Evolutionary conservation across 1,140 invertebrate genomes (phyloP).

Genomic region (Danaus plexippus): DNA sequence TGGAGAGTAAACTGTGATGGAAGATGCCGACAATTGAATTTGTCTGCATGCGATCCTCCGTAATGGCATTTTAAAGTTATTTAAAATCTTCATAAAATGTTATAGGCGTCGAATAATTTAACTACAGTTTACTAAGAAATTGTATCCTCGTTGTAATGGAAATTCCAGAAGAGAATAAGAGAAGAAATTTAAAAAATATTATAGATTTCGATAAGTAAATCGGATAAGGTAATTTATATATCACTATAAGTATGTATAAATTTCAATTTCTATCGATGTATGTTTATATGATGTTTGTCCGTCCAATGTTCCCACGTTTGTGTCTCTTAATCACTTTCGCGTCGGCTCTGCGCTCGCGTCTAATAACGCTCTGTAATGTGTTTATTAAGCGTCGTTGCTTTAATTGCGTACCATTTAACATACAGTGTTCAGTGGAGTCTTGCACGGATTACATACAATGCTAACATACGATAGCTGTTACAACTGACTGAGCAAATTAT

Average conservation of each 20-base stretch:
- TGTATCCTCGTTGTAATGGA: too few species aligned
- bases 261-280: not conserved
- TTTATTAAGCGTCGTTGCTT: constrained; percentile 66
- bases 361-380: constrained; percentile 66
- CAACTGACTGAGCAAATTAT: too few species aligned
- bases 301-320: constrained; percentile 56
- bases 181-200: too few species aligned
- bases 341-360: constrained; percentile 49
- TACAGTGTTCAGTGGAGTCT: constrained; percentile 58
- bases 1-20: constrained; percentile 22
- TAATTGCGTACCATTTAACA: constrained; percentile 63
- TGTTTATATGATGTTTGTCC: constrained; percentile 12
- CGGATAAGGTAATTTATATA: too few species aligned
- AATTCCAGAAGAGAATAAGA: too few species aligned
- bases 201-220: too few species aligned
- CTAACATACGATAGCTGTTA: too few species aligned
- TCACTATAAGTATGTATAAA: too few species aligned
- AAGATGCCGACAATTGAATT: constrained; percentile 67
- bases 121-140: too few species aligned
- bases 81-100: too few species aligned
- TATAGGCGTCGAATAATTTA: too few species aligned
- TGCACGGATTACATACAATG: constrained; percentile 15
- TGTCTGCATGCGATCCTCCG: constrained; percentile 52
- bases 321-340: constrained; percentile 42
- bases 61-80: too few species aligned